Evolutionary conservation across 2,888 invertebrate species (phyloP).

Genomic region (Cheilosia scutellata): DNA sequence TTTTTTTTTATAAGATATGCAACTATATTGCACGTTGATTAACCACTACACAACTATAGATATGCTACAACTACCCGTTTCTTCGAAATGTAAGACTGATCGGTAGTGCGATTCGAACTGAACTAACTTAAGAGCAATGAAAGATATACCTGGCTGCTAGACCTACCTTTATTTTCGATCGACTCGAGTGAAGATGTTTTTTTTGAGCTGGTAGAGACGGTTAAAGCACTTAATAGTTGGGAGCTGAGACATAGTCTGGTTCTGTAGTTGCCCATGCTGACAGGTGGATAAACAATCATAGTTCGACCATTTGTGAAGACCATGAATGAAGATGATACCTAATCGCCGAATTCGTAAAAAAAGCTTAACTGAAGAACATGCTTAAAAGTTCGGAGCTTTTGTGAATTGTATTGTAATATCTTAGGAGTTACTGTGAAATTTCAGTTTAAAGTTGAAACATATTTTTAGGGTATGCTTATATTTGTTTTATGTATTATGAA

Average conservation of each 20-base stretch:
- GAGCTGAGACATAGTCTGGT: slow-evolving; percentile 55
- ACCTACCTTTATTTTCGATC: slow-evolving; percentile 26
- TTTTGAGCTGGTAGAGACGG: slow-evolving; percentile 28
- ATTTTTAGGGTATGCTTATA: no score
- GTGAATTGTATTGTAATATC: no score
- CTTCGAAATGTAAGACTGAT: slow-evolving; percentile 50
- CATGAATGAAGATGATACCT: background rate
- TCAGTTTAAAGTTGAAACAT: no score
- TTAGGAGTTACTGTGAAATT: no score
- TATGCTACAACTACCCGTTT: slow-evolving; percentile 2
- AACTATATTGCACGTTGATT: slow-evolving; percentile 31
- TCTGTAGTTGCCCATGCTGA: slow-evolving; percentile 56
- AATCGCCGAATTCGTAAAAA: slow-evolving; percentile 54
- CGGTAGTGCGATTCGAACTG: slow-evolving; percentile 40
- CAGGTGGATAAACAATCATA: slow-evolving; percentile 62
- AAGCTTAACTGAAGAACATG: background rate
- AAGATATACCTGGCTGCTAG: slow-evolving; percentile 16
- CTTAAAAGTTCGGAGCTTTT: no score
- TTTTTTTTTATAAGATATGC: slow-evolving; percentile 31
- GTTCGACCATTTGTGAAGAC: slow-evolving; percentile 2
- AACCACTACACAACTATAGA: background rate
- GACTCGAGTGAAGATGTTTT: slow-evolving; percentile 48
- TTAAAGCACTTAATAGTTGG: slow-evolving; percentile 37
- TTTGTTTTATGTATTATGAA: no score
- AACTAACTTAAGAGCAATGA: slow-evolving; percentile 58